phyloP scores from a whole-genome alignment of 92 coral and sea anemone species.

The Actinostola sp. region DNA sequence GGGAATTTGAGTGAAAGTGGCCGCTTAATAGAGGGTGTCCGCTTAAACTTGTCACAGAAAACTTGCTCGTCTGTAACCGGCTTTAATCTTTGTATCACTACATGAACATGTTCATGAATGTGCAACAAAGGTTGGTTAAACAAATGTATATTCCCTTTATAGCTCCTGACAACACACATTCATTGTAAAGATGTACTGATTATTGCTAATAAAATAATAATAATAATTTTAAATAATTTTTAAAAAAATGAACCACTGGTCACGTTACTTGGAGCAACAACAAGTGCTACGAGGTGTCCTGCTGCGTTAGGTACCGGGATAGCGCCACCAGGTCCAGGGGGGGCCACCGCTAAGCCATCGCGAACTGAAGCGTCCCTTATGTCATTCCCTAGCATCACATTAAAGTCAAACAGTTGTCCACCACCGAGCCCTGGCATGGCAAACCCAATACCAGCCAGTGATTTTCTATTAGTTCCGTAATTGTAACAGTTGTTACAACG shows the following conservation, averaged over 20 bases:
- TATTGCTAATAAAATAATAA: no score
- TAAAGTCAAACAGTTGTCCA: background rate
- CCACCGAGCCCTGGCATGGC: background rate
- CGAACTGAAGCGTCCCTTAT: background rate
- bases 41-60: no score
- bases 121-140: background rate
- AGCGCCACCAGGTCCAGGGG: background rate
- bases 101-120: no score
- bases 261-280: background rate
- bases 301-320: background rate
- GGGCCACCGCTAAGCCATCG: background rate
- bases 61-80: no score
- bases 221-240: no score
- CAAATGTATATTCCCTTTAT: background rate
- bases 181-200: no score
- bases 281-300: background rate
- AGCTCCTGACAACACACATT: no score
- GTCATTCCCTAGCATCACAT: background rate
- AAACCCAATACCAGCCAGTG: background rate
- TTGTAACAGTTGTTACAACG: background rate
- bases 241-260: background rate
- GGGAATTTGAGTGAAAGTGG: no score
- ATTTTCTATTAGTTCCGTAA: background rate
- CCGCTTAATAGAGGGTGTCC: no score
- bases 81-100: no score